A percentile compares a stretch with the other conserved stretches of the same genome.
phyloP scores from a whole-genome alignment of 2,113 vertebrate genomes.

The Nothobranchius kuhntae region DNA sequence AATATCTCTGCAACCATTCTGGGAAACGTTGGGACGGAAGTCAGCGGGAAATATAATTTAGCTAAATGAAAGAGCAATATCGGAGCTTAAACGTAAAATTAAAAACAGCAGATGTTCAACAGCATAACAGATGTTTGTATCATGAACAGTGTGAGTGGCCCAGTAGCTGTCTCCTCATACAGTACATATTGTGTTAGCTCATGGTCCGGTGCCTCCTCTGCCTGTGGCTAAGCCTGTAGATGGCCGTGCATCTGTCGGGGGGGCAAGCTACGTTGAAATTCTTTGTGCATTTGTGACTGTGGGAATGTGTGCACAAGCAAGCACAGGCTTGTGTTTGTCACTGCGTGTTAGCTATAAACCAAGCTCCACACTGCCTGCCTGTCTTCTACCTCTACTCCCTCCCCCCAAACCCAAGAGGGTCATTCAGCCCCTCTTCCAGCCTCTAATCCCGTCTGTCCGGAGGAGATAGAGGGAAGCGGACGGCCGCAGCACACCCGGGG shows the following conservation, averaged over 20 bases:
- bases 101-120: constrained; percentile 47
- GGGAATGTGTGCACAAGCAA: constrained; percentile 19
- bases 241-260: constrained; percentile 23
- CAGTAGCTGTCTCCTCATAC: neutral
- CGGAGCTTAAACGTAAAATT: constrained; percentile 18
- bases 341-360: constrained; percentile 44
- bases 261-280: constrained; percentile 37
- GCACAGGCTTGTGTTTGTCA: constrained; percentile 33
- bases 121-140: constrained; percentile 33
- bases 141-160: constrained; percentile 2
- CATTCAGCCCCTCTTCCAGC: constrained; percentile 68
- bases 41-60: constrained; percentile 8
- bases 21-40: neutral
- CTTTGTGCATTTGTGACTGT: constrained; percentile 14
- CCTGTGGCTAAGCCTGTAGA: constrained; percentile 31
- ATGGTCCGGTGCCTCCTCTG: constrained; percentile 26
- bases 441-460: constrained; percentile 76
- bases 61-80: constrained; percentile 23
- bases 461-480: constrained; percentile 72
- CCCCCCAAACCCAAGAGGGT: constrained; percentile 61
- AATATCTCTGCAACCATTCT: neutral
- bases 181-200: constrained; percentile 3
- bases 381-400: constrained; percentile 19
- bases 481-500: constrained; percentile 61
- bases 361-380: constrained; percentile 50